Base-by-base conservation (phyloP, 2,888 invertebrate species). In the Drosophila imparisetae region DNA sequence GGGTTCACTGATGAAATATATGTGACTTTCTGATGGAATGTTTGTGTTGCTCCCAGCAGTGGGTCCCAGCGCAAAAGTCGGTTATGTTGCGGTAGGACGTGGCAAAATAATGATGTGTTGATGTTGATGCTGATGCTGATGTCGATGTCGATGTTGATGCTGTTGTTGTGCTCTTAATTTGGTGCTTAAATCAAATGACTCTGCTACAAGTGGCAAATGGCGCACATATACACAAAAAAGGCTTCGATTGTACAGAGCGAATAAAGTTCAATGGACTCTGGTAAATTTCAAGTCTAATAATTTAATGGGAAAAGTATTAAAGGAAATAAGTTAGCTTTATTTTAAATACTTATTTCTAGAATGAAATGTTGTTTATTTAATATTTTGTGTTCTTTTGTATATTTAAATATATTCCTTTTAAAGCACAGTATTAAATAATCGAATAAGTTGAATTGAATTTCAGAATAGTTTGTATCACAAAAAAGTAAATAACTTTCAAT, bases 121-220 rank as follows among this genome's bases (percentile, higher is more conserved):
- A 27, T 27, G n/a, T 45, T 62, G 18, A 6, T 30, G 24, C 1
- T 50, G 18, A 29, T 65, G 66, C 6, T 36, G 29, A 21, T 32
- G 61, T 42, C 68, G 58, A 52, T 59, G 52, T 36, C 34, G 57
- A 29, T 55, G 52, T 6, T 57, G 49, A 40, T 40, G 40, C 13
- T 55, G 42, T 27, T 68, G 68, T 40, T 53, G 27, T 8, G 21
- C 30, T 60, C 53, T 85, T 89, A 86, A 87, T 87, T 81, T 80
- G 85, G 73, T 83, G 75, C 81, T 87, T 85, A 89, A 87, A 75
- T 86, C 72, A 57, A 86, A 86, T 78, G 81, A 79, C 82, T 78
- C 7, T 50, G 70, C 74, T 58, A 64, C 77, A 77, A 70, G 69
- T 65, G 58, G 60, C 67, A 72, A 65, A 62, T 73, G 74, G 36